phyloP scores from a whole-genome alignment of 2,113 vertebrate species.

The Pseudolaguvia tuberculata region DNA sequence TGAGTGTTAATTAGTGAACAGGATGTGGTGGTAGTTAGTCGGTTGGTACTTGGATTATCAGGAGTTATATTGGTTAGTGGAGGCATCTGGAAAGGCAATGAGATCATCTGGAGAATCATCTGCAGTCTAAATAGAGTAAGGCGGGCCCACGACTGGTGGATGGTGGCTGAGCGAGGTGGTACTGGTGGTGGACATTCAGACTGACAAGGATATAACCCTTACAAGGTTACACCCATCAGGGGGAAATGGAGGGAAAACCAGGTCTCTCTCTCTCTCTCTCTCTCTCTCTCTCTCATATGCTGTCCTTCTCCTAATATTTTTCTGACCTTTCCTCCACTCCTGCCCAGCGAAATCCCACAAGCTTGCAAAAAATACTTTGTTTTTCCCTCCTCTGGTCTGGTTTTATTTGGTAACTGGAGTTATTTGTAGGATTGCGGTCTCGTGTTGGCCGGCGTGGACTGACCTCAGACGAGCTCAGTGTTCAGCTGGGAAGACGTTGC shows the following conservation, averaged over 20 bases:
- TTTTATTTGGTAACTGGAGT: constrained; percentile 25
- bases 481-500: constrained; percentile 52
- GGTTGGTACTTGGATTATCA: background rate
- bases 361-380: constrained; percentile 30
- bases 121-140: constrained; percentile 1
- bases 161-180: constrained; percentile 22
- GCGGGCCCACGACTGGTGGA: background rate
- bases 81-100: background rate
- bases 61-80: background rate
- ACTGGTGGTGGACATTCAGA: constrained; percentile 19
- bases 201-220: constrained; percentile 15
- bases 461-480: constrained; percentile 52
- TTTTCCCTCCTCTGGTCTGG: background rate
- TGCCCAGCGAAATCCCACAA: constrained; percentile 41
- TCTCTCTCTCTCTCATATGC: constrained; percentile 22
- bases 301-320: no score
- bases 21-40: background rate
- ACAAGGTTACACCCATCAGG: constrained; percentile 19
- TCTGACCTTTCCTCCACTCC: background rate
- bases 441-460: constrained; percentile 22
- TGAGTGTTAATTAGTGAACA: background rate
- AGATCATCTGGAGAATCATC: constrained; percentile 11
- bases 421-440: constrained; percentile 43
- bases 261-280: background rate
- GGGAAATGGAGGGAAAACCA: background rate